These are phyloP conservation scores for Alsophila aescularia DNA, from an alignment of 2,888 invertebrate genomes.

Conservation along the genomic window DNA sequence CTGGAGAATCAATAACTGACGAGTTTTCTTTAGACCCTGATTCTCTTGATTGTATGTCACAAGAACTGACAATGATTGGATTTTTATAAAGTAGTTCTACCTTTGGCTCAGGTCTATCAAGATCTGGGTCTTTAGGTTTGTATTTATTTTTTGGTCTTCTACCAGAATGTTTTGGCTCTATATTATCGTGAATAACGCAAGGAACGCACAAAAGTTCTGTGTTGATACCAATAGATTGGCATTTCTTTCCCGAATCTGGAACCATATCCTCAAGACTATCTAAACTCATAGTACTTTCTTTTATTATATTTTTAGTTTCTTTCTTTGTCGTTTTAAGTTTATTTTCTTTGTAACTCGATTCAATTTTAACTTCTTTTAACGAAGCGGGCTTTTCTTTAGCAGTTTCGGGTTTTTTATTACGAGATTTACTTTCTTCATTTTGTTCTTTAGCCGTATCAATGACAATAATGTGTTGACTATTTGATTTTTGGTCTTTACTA, in stretches of 20 bases:
- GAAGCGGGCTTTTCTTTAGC: constrained; percentile 13
- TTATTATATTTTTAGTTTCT: constrained; percentile 41
- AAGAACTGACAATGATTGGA: constrained; percentile 59
- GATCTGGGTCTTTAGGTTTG: constrained; percentile 29
- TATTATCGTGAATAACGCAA: constrained; percentile 68
- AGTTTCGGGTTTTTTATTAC: constrained; percentile 36
- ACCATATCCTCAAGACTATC: constrained; percentile 68
- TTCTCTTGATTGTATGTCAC: constrained; percentile 49
- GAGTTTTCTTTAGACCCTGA: constrained; percentile 46
- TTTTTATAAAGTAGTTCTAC: constrained; percentile 72
- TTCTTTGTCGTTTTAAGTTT: constrained; percentile 34
- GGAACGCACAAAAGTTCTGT: constrained; percentile 73
- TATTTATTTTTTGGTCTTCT: constrained; percentile 40
- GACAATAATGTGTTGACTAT: constrained; percentile 15
- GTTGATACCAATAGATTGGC: constrained; percentile 68
- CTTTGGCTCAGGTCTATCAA: constrained; percentile 46
- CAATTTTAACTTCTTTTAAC: constrained; percentile 31
- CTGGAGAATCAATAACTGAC: constrained; percentile 38
- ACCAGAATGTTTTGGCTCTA: constrained; percentile 47
- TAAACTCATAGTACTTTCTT: constrained; percentile 72
- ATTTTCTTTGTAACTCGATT: constrained; percentile 29
- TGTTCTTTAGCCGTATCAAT: constrained; percentile 25
- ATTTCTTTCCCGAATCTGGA: constrained; percentile 46
- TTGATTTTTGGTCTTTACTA: not conserved
- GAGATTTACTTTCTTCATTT: constrained; percentile 22